Conservation (phyloP, 1,140 invertebrate genomes). For the Wasmannia auropunctata region DNA sequence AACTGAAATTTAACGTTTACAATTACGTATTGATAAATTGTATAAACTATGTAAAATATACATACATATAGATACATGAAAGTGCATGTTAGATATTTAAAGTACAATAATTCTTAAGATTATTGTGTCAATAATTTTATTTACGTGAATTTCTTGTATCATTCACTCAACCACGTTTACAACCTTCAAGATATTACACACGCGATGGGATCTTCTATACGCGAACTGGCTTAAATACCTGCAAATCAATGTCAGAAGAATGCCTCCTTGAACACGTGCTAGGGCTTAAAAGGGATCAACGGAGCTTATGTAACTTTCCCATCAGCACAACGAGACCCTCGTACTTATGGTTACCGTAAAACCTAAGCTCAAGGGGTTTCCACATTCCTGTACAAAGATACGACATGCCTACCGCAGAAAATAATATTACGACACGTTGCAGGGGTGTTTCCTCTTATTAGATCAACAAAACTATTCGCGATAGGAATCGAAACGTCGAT, state of each 20-base stretch:
- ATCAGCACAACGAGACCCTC: constrained; percentile 53
- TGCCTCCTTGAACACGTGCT: constrained; percentile 57
- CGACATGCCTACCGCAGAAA: constrained; percentile 8
- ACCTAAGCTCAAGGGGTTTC: constrained; percentile 17
- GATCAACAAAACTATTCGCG: neutral
- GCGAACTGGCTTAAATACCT: constrained; percentile 49
- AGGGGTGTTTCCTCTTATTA: constrained; percentile 11
- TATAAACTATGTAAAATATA: neutral
- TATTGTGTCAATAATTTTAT: neutral
- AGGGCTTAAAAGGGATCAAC: constrained; percentile 59
- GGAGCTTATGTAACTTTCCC: constrained; percentile 48
- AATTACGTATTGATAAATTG: neutral
- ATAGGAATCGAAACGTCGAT: neutral
- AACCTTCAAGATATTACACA: constrained; percentile 10
- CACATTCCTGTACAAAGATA: constrained; percentile 22
- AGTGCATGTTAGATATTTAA: neutral
- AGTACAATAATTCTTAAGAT: neutral
- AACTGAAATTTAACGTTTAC: neutral
- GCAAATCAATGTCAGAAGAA: constrained; percentile 62
- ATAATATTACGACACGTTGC: constrained; percentile 3
- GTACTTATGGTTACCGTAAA: constrained; percentile 51
- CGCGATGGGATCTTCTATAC: constrained; percentile 22
- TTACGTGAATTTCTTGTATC: constrained; percentile 1
- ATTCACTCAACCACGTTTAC: constrained; percentile 14
- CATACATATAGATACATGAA: neutral